phyloP scores from a whole-genome alignment of 2,797 vertebrate species.

The Sebastes trivittatus region DNA sequence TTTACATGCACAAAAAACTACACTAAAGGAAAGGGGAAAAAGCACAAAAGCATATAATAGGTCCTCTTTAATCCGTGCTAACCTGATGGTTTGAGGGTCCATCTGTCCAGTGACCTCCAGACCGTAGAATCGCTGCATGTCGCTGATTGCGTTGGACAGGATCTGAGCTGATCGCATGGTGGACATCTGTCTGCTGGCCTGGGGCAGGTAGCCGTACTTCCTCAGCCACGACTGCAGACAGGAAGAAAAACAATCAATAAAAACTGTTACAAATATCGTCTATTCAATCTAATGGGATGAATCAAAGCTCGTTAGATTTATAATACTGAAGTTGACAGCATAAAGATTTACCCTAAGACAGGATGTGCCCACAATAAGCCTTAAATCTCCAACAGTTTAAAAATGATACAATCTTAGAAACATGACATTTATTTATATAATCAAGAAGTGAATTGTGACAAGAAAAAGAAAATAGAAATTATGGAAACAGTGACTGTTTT shows the following conservation, averaged over 20 bases:
- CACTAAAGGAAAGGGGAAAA: not conserved
- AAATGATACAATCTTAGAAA: not conserved
- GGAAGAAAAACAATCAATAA: not conserved
- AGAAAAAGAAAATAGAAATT: not conserved
- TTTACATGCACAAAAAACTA: no score
- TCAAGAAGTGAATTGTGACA: not conserved
- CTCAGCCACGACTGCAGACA: constrained; percentile 88
- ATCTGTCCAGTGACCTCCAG: constrained; percentile 89
- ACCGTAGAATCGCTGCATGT: constrained; percentile 96
- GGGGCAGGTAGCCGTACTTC: constrained; percentile 91
- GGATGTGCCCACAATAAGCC: not conserved
- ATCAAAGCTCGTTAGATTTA: not conserved
- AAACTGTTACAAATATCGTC: not conserved
- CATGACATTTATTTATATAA: not conserved
- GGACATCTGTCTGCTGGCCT: constrained; percentile 91
- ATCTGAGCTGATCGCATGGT: constrained; percentile 94
- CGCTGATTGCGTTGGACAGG: constrained; percentile 85
- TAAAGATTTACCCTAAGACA: not conserved
- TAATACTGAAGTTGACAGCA: not conserved
- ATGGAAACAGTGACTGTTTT: not conserved
- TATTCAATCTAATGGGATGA: not conserved
- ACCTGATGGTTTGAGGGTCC: constrained; percentile 89
- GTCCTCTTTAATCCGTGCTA: constrained; percentile 26
- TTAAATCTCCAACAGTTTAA: not conserved
- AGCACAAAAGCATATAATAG: not conserved